Evolutionary conservation across 2,113 vertebrate genomes (phyloP).

Genomic region (Elephantulus edwardii): DNA sequence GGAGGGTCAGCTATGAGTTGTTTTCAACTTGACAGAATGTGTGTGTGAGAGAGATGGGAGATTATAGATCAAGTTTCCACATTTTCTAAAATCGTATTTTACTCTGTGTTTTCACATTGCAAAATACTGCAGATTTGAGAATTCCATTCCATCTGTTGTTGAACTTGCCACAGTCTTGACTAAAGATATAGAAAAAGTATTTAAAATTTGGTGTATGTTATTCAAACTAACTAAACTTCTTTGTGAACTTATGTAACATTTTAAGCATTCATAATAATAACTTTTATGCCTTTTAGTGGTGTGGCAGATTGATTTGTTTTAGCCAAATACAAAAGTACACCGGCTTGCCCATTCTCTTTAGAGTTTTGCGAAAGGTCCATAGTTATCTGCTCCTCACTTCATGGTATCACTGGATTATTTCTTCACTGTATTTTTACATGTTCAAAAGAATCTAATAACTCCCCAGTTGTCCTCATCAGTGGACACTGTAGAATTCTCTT

Average conservation of each 20-base stretch:
- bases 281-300: background rate
- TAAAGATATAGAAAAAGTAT: background rate
- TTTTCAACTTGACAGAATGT: too few relatives aligned
- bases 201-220: too few relatives aligned
- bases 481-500: background rate
- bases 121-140: background rate
- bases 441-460: constrained; percentile 25
- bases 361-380: background rate
- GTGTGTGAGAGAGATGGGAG: too few relatives aligned
- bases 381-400: background rate
- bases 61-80: constrained; percentile 11
- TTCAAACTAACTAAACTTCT: background rate
- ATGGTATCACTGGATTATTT: background rate
- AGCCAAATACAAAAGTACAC: background rate
- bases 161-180: background rate
- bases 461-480: background rate
- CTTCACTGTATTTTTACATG: background rate
- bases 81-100: background rate
- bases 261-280: background rate
- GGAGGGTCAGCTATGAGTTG: too few relatives aligned
- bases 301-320: background rate
- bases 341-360: background rate
- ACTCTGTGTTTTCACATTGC: background rate
- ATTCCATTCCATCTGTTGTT: background rate
- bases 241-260: background rate